A percentile compares a stretch with the other conserved stretches of the same genome.
Conservation (phyloP, 2,888 invertebrate species). For the Plagodis pulveraria region DNA sequence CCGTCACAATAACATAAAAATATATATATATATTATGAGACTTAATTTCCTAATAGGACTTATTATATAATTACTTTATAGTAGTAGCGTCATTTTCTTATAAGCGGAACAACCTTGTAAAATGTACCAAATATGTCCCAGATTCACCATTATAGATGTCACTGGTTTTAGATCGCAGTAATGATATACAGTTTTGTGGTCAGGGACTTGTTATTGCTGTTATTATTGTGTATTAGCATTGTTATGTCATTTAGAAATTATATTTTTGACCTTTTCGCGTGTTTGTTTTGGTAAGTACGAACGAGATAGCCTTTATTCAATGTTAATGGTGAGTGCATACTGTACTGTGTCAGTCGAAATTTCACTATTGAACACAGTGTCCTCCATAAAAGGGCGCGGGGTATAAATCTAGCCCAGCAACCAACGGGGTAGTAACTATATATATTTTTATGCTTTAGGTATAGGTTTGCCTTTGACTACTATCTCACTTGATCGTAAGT, state of each 20-base stretch:
- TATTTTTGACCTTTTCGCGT: constrained; percentile 15
- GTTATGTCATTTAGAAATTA: constrained; percentile 19
- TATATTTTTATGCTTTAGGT: too few species aligned
- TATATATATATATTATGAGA: too few species aligned
- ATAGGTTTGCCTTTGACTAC: too few species aligned
- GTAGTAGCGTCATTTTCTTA: neutral
- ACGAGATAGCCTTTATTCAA: neutral
- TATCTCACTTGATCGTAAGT: too few species aligned
- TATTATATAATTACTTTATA: too few species aligned
- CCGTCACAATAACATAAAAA: too few species aligned
- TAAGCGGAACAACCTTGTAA: constrained; percentile 17
- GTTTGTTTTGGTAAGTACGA: neutral
- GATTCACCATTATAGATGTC: constrained; percentile 16
- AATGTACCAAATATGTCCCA: constrained; percentile 15
- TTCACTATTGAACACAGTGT: too few species aligned
- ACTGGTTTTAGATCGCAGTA: constrained; percentile 8
- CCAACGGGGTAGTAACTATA: neutral
- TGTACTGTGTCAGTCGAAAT: too few species aligned
- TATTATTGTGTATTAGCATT: constrained; percentile 7
- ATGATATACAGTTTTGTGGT: constrained; percentile 15
- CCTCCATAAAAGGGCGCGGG: too few species aligned
- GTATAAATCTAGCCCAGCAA: neutral
- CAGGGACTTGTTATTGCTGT: constrained; percentile 14
- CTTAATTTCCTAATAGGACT: too few species aligned
- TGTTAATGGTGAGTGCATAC: neutral